A percentile compares a stretch with the other conserved stretches of the same genome.
These are phyloP conservation scores for Sparidentex hasta DNA, from an alignment of 2,797 vertebrate genomes.

Conservation along the genomic window DNA sequence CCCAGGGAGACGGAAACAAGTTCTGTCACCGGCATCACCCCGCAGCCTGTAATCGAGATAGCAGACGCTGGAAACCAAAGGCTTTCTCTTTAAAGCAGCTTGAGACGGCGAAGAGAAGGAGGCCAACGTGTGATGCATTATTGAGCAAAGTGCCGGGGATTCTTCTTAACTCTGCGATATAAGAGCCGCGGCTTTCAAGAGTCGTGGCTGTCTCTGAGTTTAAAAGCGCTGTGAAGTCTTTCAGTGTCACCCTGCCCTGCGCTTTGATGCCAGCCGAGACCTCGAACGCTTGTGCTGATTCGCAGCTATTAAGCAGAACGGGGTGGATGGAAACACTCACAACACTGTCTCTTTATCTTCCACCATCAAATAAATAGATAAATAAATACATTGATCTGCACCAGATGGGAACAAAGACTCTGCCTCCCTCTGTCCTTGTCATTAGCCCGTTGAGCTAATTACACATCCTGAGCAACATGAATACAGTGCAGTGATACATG, in stretches of 20 bases:
- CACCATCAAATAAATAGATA: constrained; percentile 14
- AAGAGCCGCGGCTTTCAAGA: constrained; percentile 17
- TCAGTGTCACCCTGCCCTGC: constrained; percentile 1
- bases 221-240: constrained; percentile 1
- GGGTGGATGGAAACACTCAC: not conserved
- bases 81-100: constrained; percentile 15
- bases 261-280: not conserved
- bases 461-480: constrained; percentile 18
- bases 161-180: constrained; percentile 15
- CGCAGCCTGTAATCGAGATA: constrained; percentile 1
- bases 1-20: constrained; percentile 1
- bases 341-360: not conserved
- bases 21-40: not conserved
- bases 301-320: not conserved
- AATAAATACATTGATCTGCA: not conserved
- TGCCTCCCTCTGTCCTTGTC: constrained; percentile 1
- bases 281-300: not conserved
- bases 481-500: constrained; percentile 42
- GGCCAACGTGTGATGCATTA: constrained; percentile 39
- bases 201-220: constrained; percentile 7
- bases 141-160: constrained; percentile 48
- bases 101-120: constrained; percentile 14
- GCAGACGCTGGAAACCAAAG: constrained; percentile 5
- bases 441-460: constrained; percentile 50
- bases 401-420: constrained; percentile 30